These are phyloP conservation scores for Drosophila paramelanica DNA, from an alignment of 2,888 invertebrate genomes.

Conservation along the genomic window DNA sequence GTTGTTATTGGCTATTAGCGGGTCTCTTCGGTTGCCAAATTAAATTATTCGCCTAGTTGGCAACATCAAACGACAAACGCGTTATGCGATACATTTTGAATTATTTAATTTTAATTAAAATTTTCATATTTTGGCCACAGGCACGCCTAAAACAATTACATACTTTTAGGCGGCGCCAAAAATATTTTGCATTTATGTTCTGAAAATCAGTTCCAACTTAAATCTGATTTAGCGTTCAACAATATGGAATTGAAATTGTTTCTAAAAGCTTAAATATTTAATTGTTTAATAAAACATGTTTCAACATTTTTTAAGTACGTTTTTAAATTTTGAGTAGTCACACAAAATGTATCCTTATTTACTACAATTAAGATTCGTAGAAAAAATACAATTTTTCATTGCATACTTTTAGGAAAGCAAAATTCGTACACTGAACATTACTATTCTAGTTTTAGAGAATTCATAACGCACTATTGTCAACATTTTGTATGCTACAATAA, in stretches of 20 bases:
- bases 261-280: too few relatives aligned
- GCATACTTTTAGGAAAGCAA: too few relatives aligned
- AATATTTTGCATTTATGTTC: not conserved
- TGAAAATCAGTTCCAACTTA: not conserved
- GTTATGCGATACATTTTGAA: slow-evolving; percentile 56
- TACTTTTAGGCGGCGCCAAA: slow-evolving; percentile 34
- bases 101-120: slow-evolving; percentile 76
- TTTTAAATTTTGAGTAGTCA: too few relatives aligned
- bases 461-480: too few relatives aligned
- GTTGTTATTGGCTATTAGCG: slow-evolving; percentile 60
- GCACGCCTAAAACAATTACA: slow-evolving; percentile 26
- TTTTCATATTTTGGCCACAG: slow-evolving; percentile 16
- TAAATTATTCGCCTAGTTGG: slow-evolving; percentile 58
- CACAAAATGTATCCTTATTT: too few relatives aligned
- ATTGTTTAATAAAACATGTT: too few relatives aligned
- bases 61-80: slow-evolving; percentile 22
- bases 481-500: too few relatives aligned
- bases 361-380: too few relatives aligned
- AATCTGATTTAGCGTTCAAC: not conserved
- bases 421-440: too few relatives aligned
- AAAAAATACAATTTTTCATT: too few relatives aligned
- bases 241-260: not conserved
- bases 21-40: slow-evolving; percentile 44
- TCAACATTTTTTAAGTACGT: too few relatives aligned
- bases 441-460: too few relatives aligned